Conservation (phyloP, 2,888 invertebrate species). For the Tetanocera ferruginea region DNA sequence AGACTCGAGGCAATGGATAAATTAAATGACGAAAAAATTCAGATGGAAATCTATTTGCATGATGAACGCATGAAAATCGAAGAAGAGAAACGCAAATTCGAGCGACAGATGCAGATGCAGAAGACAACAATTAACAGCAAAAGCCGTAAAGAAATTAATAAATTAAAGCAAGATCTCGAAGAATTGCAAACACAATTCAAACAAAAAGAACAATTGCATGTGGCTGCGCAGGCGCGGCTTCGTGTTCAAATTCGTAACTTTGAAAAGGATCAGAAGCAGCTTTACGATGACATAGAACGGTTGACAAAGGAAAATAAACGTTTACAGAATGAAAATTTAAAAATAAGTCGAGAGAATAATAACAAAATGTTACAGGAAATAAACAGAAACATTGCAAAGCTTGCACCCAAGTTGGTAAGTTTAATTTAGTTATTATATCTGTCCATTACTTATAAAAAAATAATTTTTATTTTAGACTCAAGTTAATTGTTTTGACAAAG, state of each 20-base stretch:
- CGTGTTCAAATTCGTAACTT: constrained; percentile 81
- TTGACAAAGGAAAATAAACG: constrained; percentile 78
- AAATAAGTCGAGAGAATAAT: constrained; percentile 74
- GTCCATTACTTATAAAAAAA: background rate
- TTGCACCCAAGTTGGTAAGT: constrained; percentile 65
- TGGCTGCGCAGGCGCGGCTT: constrained; percentile 79
- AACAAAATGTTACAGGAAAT: constrained; percentile 83
- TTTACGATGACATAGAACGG: constrained; percentile 78
- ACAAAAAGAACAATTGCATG: constrained; percentile 81
- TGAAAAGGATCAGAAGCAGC: constrained; percentile 78
- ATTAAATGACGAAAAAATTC: constrained; percentile 76
- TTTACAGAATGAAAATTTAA: constrained; percentile 74
- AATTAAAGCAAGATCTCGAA: constrained; percentile 76
- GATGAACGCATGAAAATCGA: constrained; percentile 79
- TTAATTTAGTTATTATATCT: background rate
- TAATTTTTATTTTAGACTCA: background rate
- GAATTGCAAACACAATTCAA: constrained; percentile 78
- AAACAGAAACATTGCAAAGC: constrained; percentile 75
- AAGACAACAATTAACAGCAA: constrained; percentile 76
- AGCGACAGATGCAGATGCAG: constrained; percentile 78
- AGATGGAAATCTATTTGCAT: constrained; percentile 76
- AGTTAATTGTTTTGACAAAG: background rate
- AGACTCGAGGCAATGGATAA: constrained; percentile 74
- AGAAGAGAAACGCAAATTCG: constrained; percentile 77
- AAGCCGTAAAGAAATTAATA: constrained; percentile 79